A percentile compares a stretch with the other conserved stretches of the same genome.
phyloP scores from a whole-genome alignment of 2,113 vertebrate species.

The Meriones unguiculatus region DNA sequence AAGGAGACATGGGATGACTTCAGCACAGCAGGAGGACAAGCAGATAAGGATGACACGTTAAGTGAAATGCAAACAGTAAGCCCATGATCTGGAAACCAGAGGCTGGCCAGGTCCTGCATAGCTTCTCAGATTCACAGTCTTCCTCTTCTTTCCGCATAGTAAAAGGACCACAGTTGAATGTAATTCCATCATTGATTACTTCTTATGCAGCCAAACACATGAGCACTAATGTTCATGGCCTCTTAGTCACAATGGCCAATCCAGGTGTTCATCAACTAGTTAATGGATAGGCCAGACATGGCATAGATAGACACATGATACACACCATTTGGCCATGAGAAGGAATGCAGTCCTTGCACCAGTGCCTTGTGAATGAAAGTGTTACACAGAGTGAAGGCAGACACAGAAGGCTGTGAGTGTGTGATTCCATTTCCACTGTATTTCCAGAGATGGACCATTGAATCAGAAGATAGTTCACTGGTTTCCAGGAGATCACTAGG shows the following conservation, averaged over 20 bases:
- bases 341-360: neutral
- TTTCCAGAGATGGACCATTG: neutral
- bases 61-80: neutral
- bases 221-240: neutral
- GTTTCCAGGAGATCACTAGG: neutral
- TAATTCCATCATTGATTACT: neutral
- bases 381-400: neutral
- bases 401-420: neutral
- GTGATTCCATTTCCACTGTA: neutral
- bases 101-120: neutral
- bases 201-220: neutral
- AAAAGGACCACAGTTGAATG: neutral
- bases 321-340: neutral
- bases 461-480: neutral
- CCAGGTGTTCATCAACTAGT: neutral
- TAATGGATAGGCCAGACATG: neutral
- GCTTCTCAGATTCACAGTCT: neutral
- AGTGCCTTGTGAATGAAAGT: neutral
- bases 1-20: neutral
- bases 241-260: neutral
- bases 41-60: neutral
- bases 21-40: neutral
- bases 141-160: neutral
- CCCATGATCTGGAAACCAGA: neutral
- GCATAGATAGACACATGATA: neutral